phyloP scores from a whole-genome alignment of 2,797 vertebrate genomes.

The Scomberomorus guttatus region DNA sequence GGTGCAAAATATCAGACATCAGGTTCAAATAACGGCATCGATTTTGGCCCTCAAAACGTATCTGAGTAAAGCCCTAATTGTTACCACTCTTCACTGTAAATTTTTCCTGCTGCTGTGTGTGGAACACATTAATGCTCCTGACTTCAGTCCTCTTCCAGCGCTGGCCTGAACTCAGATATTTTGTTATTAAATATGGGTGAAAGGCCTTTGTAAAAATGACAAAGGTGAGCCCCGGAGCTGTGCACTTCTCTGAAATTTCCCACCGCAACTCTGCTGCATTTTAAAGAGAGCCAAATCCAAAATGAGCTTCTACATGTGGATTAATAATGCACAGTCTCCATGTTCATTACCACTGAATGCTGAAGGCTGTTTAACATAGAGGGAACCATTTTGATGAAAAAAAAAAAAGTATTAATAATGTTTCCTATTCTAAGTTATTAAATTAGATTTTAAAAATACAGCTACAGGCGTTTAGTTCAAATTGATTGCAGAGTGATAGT shows the following conservation, averaged over 20 bases:
- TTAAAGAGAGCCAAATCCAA: conserved; percentile 84
- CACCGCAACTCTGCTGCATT: conserved; percentile 73
- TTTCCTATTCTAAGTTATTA: conserved; percentile 99
- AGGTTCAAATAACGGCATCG: conserved; percentile 50
- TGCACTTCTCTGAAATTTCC: conserved; percentile 72
- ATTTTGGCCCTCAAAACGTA: conserved; percentile 47
- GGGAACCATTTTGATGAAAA: conserved; percentile 93
- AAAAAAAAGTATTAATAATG: conserved; percentile 98
- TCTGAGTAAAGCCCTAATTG: conserved; percentile 71
- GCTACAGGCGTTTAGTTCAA: conserved; percentile 97
- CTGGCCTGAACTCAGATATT: conserved; percentile 85
- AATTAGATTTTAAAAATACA: conserved; percentile 99
- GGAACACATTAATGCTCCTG: conserved; percentile 73
- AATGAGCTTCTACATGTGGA: conserved; percentile 95
- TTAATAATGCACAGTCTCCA: conserved; percentile 98
- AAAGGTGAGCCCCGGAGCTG: conserved; percentile 89
- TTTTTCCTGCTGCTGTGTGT: conserved; percentile 72
- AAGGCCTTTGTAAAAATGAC: conserved; percentile 87
- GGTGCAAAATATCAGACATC: conserved; percentile 30
- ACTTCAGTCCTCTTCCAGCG: conserved; percentile 69
- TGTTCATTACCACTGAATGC: conserved; percentile 98
- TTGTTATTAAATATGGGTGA: conserved; percentile 90
- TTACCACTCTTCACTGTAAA: conserved; percentile 79
- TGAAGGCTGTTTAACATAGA: conserved; percentile 99
- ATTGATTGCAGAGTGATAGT: conserved; percentile 98